Conservation (phyloP, 2,888 invertebrate species). For the Tetrapedia diversipes region DNA sequence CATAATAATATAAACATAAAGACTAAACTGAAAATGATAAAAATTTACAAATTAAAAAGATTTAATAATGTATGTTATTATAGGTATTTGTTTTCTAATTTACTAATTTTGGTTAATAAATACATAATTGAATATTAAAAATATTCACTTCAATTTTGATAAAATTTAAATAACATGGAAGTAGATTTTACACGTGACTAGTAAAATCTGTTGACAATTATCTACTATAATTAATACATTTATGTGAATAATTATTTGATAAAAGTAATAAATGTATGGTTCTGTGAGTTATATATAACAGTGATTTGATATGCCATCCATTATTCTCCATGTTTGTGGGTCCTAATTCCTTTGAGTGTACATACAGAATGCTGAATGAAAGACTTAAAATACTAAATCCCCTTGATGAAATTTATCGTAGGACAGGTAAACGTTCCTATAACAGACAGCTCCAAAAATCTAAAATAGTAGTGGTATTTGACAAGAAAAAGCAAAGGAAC, state of each 20-base stretch:
- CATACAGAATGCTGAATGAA: slow-evolving; percentile 65
- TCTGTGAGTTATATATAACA: slow-evolving; percentile 42
- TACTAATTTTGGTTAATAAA: slow-evolving; percentile 10
- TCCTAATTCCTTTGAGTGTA: slow-evolving; percentile 64
- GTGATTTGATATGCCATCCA: slow-evolving; percentile 57
- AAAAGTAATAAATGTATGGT: slow-evolving; percentile 54
- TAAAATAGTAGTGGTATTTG: slow-evolving; percentile 70
- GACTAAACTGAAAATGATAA: slow-evolving; percentile 10
- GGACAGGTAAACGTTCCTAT: slow-evolving; percentile 62
- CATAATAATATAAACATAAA: slow-evolving; percentile 1
- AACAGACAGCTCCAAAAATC: slow-evolving; percentile 70
- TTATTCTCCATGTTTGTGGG: slow-evolving; percentile 60
- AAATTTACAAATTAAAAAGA: background rate
- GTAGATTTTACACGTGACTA: slow-evolving; percentile 49
- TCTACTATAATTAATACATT: slow-evolving; percentile 42
- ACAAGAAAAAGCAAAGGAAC: slow-evolving; percentile 71
- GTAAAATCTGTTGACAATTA: slow-evolving; percentile 37
- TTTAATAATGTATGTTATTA: background rate
- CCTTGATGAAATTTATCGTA: slow-evolving; percentile 58
- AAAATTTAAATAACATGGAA: slow-evolving; percentile 34
- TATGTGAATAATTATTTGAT: slow-evolving; percentile 36
- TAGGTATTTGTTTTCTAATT: background rate
- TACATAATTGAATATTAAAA: slow-evolving; percentile 3
- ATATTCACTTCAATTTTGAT: slow-evolving; percentile 17
- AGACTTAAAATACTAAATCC: slow-evolving; percentile 58